These are phyloP conservation scores for Tenebrosternarchus preto DNA, from an alignment of 2,113 vertebrate species.

Conservation along the genomic window DNA sequence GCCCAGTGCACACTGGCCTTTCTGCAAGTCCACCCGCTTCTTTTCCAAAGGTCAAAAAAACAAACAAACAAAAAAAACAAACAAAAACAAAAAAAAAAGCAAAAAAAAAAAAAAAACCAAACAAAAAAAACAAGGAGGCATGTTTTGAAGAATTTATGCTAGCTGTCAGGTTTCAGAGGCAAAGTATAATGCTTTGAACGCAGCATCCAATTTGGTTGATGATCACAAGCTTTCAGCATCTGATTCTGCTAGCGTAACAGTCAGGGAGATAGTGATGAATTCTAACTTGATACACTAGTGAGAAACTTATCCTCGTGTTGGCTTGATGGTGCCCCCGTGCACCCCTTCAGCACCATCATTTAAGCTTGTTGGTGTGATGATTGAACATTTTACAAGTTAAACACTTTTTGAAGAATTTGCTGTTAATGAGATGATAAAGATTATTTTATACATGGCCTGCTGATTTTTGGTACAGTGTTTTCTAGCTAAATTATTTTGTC, in stretches of 20 bases:
- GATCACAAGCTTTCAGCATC: constrained; percentile 62
- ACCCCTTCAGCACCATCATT: constrained; percentile 86
- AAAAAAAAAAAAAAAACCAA: no score
- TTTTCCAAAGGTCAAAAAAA: constrained; percentile 80
- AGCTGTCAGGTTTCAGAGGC: constrained; percentile 43
- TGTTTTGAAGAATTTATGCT: constrained; percentile 61
- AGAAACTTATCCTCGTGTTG: constrained; percentile 76
- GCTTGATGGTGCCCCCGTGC: constrained; percentile 85
- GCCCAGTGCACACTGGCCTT: constrained; percentile 58
- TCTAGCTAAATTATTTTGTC: constrained; percentile 99
- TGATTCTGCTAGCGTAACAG: constrained; percentile 85
- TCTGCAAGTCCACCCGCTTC: constrained; percentile 57
- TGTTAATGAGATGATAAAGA: constrained; percentile 89
- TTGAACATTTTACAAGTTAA: constrained; percentile 89
- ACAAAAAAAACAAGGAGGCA: constrained; percentile 70
- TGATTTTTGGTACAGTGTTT: constrained; percentile 99
- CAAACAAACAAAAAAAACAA: no score
- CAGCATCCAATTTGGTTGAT: constrained; percentile 57
- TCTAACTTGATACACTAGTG: constrained; percentile 78
- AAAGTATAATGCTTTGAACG: constrained; percentile 58
- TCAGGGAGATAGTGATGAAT: constrained; percentile 85
- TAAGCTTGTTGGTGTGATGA: constrained; percentile 80
- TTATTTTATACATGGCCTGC: constrained; percentile 99
- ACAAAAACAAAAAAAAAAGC: constrained; percentile 54
- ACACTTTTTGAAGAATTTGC: constrained; percentile 99